A percentile compares a stretch with the other conserved stretches of the same genome.
These are phyloP conservation scores for Tricholaema leucomelas DNA, from an alignment of 2,113 vertebrate species.

Conservation along the genomic window DNA sequence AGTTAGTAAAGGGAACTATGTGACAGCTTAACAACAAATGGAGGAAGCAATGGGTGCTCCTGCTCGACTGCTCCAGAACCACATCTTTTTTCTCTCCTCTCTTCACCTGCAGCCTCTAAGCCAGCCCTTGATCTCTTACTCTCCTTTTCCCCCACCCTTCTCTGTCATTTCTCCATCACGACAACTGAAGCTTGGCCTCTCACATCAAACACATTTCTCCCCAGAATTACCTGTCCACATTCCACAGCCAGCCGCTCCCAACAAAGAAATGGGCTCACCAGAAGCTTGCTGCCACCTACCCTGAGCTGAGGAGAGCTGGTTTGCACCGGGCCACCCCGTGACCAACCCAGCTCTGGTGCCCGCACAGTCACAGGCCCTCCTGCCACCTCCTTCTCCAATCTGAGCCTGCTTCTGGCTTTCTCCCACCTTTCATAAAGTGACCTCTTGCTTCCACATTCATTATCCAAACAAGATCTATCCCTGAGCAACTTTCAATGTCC, in stretches of 20 bases:
- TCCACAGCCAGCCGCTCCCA: background rate
- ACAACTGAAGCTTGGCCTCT: background rate
- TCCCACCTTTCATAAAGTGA: background rate
- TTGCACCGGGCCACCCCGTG: fast-evolving
- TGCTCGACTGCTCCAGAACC: background rate
- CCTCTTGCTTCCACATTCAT: background rate
- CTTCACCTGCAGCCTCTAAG: background rate
- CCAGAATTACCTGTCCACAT: background rate
- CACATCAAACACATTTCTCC: background rate
- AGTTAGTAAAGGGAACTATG: background rate
- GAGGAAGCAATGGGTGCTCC: background rate
- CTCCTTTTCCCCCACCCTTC: background rate
- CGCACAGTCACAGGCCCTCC: background rate
- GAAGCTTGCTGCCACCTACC: background rate
- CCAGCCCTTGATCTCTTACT: background rate
- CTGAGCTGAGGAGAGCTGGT: background rate
- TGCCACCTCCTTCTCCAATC: background rate
- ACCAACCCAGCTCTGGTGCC: background rate
- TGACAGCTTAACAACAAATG: background rate
- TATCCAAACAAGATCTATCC: background rate
- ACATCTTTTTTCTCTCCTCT: background rate
- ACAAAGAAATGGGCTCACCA: background rate
- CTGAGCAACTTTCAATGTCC: background rate
- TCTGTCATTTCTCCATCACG: background rate
- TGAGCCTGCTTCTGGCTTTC: background rate